phyloP scores from a whole-genome alignment of 1,140 invertebrate species.

The Dreissena rostriformis region DNA sequence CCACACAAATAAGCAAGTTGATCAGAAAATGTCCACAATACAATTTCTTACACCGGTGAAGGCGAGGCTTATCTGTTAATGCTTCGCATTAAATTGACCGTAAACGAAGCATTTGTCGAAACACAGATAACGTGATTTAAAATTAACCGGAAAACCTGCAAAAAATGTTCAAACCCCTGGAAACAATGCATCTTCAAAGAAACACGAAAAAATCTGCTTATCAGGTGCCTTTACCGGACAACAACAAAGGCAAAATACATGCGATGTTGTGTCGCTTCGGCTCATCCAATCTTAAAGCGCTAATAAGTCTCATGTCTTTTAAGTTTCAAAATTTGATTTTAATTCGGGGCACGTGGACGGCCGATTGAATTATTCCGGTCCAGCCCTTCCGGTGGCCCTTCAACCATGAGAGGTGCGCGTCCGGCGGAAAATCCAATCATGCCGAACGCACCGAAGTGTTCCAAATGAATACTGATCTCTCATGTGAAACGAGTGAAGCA shows the following conservation, averaged over 20 bases:
- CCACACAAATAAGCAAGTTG: too few relatives aligned
- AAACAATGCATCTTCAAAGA: slow-evolving; percentile 29
- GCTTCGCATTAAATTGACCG: too few relatives aligned
- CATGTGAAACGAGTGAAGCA: slow-evolving; percentile 39
- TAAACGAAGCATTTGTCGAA: too few relatives aligned
- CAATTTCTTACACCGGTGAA: too few relatives aligned
- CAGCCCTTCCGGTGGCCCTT: slow-evolving; percentile 28
- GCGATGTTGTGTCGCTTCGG: slow-evolving; percentile 29
- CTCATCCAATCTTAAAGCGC: slow-evolving; percentile 15
- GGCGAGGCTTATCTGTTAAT: too few relatives aligned
- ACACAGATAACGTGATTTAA: too few relatives aligned
- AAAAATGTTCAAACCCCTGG: too few relatives aligned
- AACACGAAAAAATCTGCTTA: slow-evolving; percentile 27
- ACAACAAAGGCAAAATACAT: slow-evolving; percentile 21
- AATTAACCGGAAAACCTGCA: too few relatives aligned
- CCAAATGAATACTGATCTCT: slow-evolving; percentile 53
- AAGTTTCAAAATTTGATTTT: slow-evolving; percentile 59
- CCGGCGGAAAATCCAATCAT: slow-evolving; percentile 56
- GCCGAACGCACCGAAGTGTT: slow-evolving; percentile 33
- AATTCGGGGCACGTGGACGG: slow-evolving; percentile 53
- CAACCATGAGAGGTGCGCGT: slow-evolving; percentile 36
- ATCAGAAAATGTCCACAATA: too few relatives aligned
- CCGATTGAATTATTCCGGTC: slow-evolving; percentile 48
- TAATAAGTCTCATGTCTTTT: slow-evolving; percentile 57
- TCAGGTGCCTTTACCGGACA: slow-evolving; percentile 31